Conservation (phyloP, 2,113 vertebrate species). For the Nibea coibor region DNA sequence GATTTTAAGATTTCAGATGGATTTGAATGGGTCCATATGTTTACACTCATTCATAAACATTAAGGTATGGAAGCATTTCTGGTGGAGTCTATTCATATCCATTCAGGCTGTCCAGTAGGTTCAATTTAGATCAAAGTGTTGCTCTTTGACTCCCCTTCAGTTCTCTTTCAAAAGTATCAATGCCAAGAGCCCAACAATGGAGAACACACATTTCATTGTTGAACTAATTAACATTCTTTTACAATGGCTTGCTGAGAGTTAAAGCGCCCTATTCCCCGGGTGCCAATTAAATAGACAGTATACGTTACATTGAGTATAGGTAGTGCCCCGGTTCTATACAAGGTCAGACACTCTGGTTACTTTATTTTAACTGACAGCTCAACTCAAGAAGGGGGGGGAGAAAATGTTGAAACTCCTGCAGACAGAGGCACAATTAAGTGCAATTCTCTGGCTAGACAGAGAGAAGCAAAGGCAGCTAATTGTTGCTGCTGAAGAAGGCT, state of each 20-base stretch:
- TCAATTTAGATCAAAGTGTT: conserved; percentile 59
- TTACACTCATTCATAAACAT: conserved; percentile 29
- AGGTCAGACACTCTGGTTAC: conserved; percentile 57
- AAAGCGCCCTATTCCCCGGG: conserved; percentile 49
- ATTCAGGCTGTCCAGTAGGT: conserved; percentile 21
- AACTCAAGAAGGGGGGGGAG: conserved; percentile 41
- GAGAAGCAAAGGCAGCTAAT: conserved; percentile 61
- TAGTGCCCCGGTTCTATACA: conserved; percentile 27
- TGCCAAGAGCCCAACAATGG: conserved; percentile 66
- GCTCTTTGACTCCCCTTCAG: conserved; percentile 65
- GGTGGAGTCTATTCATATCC: conserved; percentile 22
- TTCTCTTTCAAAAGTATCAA: conserved; percentile 69
- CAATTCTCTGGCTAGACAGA: conserved; percentile 77
- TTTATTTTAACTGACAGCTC: conserved; percentile 45
- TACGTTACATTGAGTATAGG: conserved; percentile 56
- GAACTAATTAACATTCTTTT: conserved; percentile 81
- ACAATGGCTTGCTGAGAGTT: conserved; percentile 71
- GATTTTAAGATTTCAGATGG: conserved; percentile 1
- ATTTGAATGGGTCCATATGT: neutral
- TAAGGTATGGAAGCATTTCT: conserved; percentile 3
- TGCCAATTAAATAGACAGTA: conserved; percentile 72
- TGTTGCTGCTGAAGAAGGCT: conserved; percentile 66
- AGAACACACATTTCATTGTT: conserved; percentile 71
- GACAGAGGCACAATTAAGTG: conserved; percentile 75
- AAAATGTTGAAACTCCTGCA: conserved; percentile 47